Evolutionary conservation across 1,140 invertebrate genomes (phyloP), one percentile per base, ranked within the genome.

Genomic region (Camponotus floridanus): DNA sequence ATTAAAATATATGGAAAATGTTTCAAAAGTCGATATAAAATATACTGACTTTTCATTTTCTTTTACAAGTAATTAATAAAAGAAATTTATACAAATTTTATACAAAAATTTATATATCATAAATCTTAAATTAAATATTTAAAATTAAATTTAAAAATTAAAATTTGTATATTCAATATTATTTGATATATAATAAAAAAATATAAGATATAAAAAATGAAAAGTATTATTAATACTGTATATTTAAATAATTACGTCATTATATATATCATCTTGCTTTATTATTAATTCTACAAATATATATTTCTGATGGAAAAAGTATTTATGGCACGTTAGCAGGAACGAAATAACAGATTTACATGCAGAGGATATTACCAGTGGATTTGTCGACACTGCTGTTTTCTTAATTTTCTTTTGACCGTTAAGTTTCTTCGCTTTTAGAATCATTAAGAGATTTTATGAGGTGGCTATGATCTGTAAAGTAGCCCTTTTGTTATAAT

Each of bases 391-490:
- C 26, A 26, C n/a, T 31, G 26, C 13, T 71, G 15, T n/a, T 88
- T 88, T 81, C 70, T 71, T 76, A 59, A 59, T 18, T 84, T 65
- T 85, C 6, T 9, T 71, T 55, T 48, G 18, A 9, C 39, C 73
- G 21, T 81, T 76, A 81, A 86, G 64, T 80, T 87, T 76, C 64
- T 48, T n/a, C 51, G 18, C 7, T 55, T 42, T 83, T 61, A 6
- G 26, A 33, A 15, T 13, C 36, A 59, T 45, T 57, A 84, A 65
- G 62, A 11, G 11, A 74, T 86, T 90, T 90, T 86, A 90, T 83
- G 42, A 71, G 62, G 81, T 90, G 55, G 36, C 87, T 81, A 90
- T 39, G 76, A 78, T 57, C 48, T 55, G 73, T 81, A 55, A 87
- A 90, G 55, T 76, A 78, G 59, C 33, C 57, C 65, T 42, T 64